These are phyloP conservation scores for Aporophyla nigra DNA, from an alignment of 2,888 invertebrate species.

Conservation along the genomic window DNA sequence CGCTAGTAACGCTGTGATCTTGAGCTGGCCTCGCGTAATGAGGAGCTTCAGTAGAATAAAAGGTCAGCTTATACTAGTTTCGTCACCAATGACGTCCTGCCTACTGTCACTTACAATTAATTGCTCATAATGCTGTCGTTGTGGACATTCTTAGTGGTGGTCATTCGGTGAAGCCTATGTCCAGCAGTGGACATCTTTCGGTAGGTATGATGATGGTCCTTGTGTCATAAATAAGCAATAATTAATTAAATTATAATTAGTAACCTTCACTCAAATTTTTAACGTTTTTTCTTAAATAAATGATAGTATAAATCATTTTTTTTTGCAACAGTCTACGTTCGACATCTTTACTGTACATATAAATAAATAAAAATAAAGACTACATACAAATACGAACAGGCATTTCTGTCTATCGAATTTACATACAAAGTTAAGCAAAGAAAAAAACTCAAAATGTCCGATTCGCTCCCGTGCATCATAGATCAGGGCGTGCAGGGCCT, in stretches of 20 bases:
- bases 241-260: too few species aligned
- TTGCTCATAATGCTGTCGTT: neutral
- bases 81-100: neutral
- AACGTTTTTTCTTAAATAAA: neutral
- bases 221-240: too few species aligned
- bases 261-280: neutral
- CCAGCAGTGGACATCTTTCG: too few species aligned
- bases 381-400: neutral
- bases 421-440: constrained; percentile 15
- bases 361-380: neutral
- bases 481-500: constrained; percentile 53
- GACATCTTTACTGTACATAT: too few species aligned
- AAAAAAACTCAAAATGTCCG: constrained; percentile 27
- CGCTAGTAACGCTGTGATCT: neutral
- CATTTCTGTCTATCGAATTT: constrained; percentile 4
- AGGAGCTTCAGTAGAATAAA: neutral
- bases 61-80: neutral
- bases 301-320: neutral
- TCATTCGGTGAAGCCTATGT: neutral
- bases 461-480: constrained; percentile 47
- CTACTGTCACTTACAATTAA: neutral
- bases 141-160: neutral
- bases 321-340: neutral
- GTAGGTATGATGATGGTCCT: too few species aligned
- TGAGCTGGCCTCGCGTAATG: neutral